These are phyloP conservation scores for Archilochus colubris DNA, from an alignment of 2,113 vertebrate genomes.

Conservation along the genomic window DNA sequence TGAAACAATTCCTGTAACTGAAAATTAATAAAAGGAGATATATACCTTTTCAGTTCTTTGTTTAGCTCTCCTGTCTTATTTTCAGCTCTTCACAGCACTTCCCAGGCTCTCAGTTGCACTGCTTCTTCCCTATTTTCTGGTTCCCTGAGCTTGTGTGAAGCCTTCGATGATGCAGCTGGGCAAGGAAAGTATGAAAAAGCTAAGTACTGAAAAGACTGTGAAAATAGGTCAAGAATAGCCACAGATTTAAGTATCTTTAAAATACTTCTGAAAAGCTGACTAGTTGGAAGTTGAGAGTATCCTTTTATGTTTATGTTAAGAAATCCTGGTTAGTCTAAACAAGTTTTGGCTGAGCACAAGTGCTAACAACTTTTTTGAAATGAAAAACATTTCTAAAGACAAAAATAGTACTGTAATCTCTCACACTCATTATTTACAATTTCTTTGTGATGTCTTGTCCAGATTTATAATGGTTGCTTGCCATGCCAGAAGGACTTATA, in stretches of 20 bases:
- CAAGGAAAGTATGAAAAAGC: background rate
- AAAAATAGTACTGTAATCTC: slow-evolving; percentile 56
- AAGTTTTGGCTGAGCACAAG: slow-evolving; percentile 40
- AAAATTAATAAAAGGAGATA: background rate
- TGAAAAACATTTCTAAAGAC: slow-evolving; percentile 31
- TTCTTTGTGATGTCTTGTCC: slow-evolving; percentile 34
- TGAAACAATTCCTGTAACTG: background rate
- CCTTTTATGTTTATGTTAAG: slow-evolving; percentile 38
- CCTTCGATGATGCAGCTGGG: background rate
- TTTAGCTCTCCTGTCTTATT: background rate
- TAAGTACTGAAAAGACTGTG: background rate
- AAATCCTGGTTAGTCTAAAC: slow-evolving; percentile 29
- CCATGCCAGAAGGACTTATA: slow-evolving; percentile 6
- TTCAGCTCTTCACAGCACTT: slow-evolving; percentile 5
- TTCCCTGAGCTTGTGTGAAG: background rate
- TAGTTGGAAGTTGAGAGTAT: background rate
- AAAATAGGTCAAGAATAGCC: background rate
- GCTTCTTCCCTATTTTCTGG: background rate
- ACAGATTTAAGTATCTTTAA: background rate
- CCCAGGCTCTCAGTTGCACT: background rate
- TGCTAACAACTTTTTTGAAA: slow-evolving; percentile 44
- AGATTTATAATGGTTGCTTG: slow-evolving; percentile 6
- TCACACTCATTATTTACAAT: slow-evolving; percentile 25
- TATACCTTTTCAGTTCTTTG: background rate
- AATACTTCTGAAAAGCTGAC: background rate